Base-by-base conservation (phyloP, 2,888 invertebrate genomes). In the Leptura quadrifasciata region DNA sequence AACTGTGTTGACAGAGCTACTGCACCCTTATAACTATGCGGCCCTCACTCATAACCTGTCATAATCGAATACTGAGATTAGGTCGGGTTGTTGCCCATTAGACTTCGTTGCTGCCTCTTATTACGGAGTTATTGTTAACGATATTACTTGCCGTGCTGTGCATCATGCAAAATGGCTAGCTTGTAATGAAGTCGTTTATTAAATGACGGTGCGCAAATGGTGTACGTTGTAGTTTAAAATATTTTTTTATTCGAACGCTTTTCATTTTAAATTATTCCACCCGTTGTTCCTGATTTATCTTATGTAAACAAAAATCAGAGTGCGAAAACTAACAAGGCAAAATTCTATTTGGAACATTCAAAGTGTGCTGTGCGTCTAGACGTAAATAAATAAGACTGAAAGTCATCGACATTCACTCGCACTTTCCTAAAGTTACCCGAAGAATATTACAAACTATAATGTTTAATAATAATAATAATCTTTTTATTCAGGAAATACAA, bases 1-100 rank as follows among this genome's bases (percentile, higher is more conserved):
- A 76, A 73, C 55, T 76, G 68, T 76, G 76, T 76, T 76, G 76
- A 72, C 72, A 55, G 54, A 72, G 72, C 72, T 52, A 68, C 15
- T 31, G 67, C 63, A 39, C 68, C 58, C 68, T 61, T 47, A 52
- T 31, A 55, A 61, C 67, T 52, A 63, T 31, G 35, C 68, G 67
- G 47, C 68, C 60, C 52, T 58, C 73, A 2, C 68, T 68, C 61
- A 74, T 74, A 70, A 70, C 68, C 74, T 69, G 72, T 57, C 69
- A 39, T 64, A 70, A 74, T 74, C 63, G 70, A 70, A 74, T 70
- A 31, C 64, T 54, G 74, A 74, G 74, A 74, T 69, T 74, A 74
- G 69, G 74, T 69, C 64, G 61, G 35, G 61, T 27, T 35, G 61
- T 27, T 18, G 31, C 55, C 52, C 63, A 69, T 74, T 69, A 69